Percentiles rank a stretch among this genome's conserved stretches.
Evolutionary conservation across 2,888 invertebrate species (phyloP).

Genomic region (Hoplodrina ambigua): DNA sequence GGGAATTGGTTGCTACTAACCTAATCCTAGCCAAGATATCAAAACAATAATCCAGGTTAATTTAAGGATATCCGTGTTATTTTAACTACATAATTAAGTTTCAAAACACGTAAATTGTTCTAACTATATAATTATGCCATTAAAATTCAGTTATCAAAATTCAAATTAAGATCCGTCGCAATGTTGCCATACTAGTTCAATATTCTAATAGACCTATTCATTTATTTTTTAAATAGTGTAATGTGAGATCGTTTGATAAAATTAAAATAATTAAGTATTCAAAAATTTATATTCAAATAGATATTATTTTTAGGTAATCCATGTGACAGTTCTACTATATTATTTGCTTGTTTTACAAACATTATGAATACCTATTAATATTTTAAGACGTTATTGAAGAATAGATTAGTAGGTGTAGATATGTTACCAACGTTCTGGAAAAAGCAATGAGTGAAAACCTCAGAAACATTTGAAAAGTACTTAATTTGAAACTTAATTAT

Average conservation of each 20-base stretch:
- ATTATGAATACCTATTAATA: too few species aligned
- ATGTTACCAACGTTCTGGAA: background rate
- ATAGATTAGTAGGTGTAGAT: background rate
- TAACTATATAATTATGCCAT: background rate
- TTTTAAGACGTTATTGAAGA: background rate
- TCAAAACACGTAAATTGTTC: constrained; percentile 16
- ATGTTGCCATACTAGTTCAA: constrained; percentile 37
- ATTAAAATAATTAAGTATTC: background rate
- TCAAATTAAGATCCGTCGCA: constrained; percentile 33
- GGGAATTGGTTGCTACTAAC: too few species aligned
- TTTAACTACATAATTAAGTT: constrained; percentile 3
- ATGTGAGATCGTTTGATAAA: constrained; percentile 20
- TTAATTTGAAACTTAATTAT: too few species aligned
- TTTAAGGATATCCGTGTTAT: background rate
- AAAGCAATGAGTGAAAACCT: background rate
- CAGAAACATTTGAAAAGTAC: background rate
- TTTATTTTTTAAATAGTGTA: background rate
- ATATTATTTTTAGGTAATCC: background rate
- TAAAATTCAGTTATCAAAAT: constrained; percentile 23
- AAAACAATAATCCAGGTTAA: background rate
- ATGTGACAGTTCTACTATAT: background rate
- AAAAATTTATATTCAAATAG: background rate
- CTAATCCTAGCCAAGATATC: background rate
- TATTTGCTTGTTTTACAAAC: background rate
- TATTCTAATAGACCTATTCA: constrained; percentile 38